phyloP scores from a whole-genome alignment of 2,797 vertebrate species.

The Sebastes iracundus region DNA sequence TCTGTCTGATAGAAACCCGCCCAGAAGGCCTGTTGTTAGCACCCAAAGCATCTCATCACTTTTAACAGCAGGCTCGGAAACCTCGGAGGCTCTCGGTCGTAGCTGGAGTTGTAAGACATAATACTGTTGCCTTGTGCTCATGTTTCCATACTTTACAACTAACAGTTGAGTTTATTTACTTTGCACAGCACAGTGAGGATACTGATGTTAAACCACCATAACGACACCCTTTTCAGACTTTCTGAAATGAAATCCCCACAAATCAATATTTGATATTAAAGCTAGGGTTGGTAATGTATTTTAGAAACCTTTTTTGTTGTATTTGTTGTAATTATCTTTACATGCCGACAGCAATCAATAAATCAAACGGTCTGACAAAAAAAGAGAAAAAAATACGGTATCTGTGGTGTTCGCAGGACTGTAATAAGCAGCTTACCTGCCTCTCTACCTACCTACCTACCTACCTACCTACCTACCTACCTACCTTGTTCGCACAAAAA shows the following conservation, averaged over 20 bases:
- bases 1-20: conserved; percentile 41
- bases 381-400: too few relatives aligned
- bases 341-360: too few relatives aligned
- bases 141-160: neutral
- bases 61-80: conserved; percentile 16
- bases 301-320: too few relatives aligned
- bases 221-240: neutral
- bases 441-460: too few relatives aligned
- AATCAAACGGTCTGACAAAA: too few relatives aligned
- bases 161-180: neutral
- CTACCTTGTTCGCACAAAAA: too few relatives aligned
- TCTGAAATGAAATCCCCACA: neutral
- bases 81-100: neutral
- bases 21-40: conserved; percentile 19
- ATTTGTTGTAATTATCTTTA: too few relatives aligned
- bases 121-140: neutral
- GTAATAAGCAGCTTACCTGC: too few relatives aligned
- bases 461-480: too few relatives aligned
- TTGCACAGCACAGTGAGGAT: neutral
- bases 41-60: conserved; percentile 9
- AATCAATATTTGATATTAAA: neutral
- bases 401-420: too few relatives aligned
- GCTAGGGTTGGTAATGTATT: too few relatives aligned
- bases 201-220: neutral
- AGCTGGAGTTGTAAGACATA: neutral